Percentiles rank a stretch among this genome's conserved stretches.
Evolutionary conservation across 1,140 invertebrate genomes (phyloP).

Genomic region (Drosophila azteca): DNA sequence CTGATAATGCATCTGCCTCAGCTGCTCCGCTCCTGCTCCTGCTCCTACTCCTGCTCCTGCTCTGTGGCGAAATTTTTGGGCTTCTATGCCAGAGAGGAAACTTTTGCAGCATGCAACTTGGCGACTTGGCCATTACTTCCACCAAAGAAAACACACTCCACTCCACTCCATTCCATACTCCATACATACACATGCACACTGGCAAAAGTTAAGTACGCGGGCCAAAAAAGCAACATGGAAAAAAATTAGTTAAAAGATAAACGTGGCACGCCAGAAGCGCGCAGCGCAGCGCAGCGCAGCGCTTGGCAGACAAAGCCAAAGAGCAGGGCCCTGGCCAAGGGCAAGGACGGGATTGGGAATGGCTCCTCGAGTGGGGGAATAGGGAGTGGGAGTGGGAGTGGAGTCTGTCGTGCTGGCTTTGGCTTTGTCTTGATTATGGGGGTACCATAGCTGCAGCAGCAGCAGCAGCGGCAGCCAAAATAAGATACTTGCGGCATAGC

Average conservation of each 20-base stretch:
- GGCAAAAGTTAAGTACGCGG: slow-evolving; percentile 71
- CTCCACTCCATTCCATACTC: no score
- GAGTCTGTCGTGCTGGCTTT: slow-evolving; percentile 60
- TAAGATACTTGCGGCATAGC: slow-evolving; percentile 67
- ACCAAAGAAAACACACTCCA: slow-evolving; percentile 59
- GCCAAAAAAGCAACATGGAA: slow-evolving; percentile 66
- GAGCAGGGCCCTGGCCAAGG: slow-evolving; percentile 27
- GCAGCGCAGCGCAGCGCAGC: slow-evolving; percentile 31
- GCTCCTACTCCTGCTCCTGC: background rate
- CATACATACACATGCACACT: slow-evolving; percentile 2
- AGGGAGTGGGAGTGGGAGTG: background rate
- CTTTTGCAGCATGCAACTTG: slow-evolving; percentile 68
- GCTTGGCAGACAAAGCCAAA: slow-evolving; percentile 57
- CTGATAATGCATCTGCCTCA: slow-evolving; percentile 22
- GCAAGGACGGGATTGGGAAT: background rate
- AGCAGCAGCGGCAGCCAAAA: slow-evolving; percentile 46
- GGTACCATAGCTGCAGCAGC: slow-evolving; percentile 37
- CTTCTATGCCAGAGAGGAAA: slow-evolving; percentile 34
- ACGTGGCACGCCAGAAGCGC: slow-evolving; percentile 76
- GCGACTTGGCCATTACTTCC: slow-evolving; percentile 70
- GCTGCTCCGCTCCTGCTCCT: background rate
- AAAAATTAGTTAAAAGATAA: slow-evolving; percentile 83
- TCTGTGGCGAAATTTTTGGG: slow-evolving; percentile 37
- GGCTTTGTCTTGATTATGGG: slow-evolving; percentile 80
- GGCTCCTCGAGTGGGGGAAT: no score